A percentile compares a stretch with the other conserved stretches of the same genome.
phyloP scores from a whole-genome alignment of 2,888 invertebrate species.

The Vandiemenella viatica region DNA sequence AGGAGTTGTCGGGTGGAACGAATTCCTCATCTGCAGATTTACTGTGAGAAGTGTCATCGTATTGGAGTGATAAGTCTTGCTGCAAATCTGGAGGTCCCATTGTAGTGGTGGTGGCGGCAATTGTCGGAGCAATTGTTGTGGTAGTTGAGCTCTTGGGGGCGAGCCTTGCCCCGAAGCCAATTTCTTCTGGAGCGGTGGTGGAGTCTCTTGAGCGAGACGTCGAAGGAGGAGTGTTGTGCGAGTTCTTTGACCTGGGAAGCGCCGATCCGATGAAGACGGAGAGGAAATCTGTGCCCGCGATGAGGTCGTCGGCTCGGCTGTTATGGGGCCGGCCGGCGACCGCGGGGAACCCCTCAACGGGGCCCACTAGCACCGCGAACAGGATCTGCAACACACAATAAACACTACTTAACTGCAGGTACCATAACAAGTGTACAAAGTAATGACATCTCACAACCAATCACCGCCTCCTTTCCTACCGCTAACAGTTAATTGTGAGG shows the following conservation, averaged over 20 bases:
- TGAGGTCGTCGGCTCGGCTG: conserved; percentile 27
- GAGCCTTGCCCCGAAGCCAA: neutral
- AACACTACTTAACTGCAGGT: too few relatives aligned
- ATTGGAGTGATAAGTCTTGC: too few relatives aligned
- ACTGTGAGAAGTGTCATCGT: neutral
- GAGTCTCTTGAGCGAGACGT: neutral
- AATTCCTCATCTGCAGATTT: neutral
- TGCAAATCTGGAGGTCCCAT: too few relatives aligned
- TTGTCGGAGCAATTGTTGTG: neutral
- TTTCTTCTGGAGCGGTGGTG: too few relatives aligned
- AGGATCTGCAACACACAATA: conserved; percentile 5
- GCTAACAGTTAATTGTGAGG: too few relatives aligned
- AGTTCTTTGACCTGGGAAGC: neutral
- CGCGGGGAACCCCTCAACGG: conserved; percentile 8
- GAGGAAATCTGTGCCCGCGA: conserved; percentile 33
- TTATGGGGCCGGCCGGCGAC: conserved; percentile 2
- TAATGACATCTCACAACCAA: too few relatives aligned
- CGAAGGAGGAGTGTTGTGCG: neutral
- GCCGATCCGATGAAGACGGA: conserved; percentile 25
- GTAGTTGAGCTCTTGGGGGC: neutral
- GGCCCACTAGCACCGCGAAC: conserved; percentile 7
- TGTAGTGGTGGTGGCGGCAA: neutral
- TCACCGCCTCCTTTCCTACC: too few relatives aligned
- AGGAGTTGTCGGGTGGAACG: neutral
- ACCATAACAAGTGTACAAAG: too few relatives aligned